Evolutionary conservation across 2,797 vertebrate species (phyloP), one percentile per base, ranked within the genome.

Genomic region (Petrocephalus sullivani): DNA sequence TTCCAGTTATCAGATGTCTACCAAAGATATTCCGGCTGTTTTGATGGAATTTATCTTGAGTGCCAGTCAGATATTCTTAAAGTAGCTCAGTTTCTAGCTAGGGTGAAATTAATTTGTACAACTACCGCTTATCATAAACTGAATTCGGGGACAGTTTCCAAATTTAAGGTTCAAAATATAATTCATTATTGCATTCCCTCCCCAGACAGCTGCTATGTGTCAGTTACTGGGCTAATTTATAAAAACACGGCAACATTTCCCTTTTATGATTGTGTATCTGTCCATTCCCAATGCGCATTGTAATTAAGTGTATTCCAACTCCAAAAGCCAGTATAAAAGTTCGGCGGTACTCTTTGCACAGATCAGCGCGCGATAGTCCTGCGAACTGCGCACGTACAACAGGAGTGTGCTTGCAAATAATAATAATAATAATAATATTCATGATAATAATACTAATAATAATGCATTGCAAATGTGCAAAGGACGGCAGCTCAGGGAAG

Each of bases 321-420:
- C 5, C 71, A 78, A 78, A 49, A 46, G 37, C 37, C 37, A n/a
- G 19, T 19, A 37, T 83, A 82, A 83, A 84, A 88, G 87, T 88
- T 84, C 56, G 53, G 87, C 28, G 61, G 12, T 54, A 64, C 33
- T 33, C 78, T 19, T 33, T 61, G 21, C 78, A 82, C 56, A 37
- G 61, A 67, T 81, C 46, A 19, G 14, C 54, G 58, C 53, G 54
- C 75, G 61, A 46, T 41, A 88, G 78, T 83, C 53, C 10, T 64
- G 5, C 21, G 12, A 49, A 57, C 6, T 23, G 41, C 10, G 46
- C 9, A 41, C n/a, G 33, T 6, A 49, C 19, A 58, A 56, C 75
- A 82, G 33, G 28, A 58, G 75, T 21, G 67, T 46, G 37, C 46
- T 58, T 46, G 75, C 16, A 21, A 86, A 28, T 28, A 23, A 78